Percentiles rank a stretch among this genome's conserved stretches.
Evolutionary conservation across 1,140 invertebrate genomes (phyloP).

Genomic region (Tenebrio molitor): DNA sequence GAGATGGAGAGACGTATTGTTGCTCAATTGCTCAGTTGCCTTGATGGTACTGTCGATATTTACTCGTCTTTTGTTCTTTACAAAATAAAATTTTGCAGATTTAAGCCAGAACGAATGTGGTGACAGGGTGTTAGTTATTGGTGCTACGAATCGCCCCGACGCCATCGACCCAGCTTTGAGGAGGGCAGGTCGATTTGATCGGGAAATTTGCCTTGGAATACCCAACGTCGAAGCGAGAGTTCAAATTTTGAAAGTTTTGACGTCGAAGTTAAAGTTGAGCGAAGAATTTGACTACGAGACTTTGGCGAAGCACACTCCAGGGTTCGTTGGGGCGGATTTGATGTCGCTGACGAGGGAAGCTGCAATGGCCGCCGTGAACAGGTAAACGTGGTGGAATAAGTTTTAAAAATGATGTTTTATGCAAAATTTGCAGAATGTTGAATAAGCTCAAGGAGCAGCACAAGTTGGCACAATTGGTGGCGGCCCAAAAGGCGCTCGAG

Average conservation of each 20-base stretch:
- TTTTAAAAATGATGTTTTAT: background rate
- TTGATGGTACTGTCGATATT: slow-evolving; percentile 78
- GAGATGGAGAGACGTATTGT: slow-evolving; percentile 98
- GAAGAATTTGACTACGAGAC: slow-evolving; percentile 78
- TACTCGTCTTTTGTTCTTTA: too few relatives aligned
- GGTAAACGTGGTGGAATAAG: slow-evolving; percentile 62
- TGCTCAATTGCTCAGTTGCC: slow-evolving; percentile 88
- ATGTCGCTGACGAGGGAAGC: slow-evolving; percentile 89
- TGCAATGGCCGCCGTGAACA: slow-evolving; percentile 87
- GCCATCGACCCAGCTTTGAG: slow-evolving; percentile 93
- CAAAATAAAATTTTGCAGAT: too few relatives aligned
- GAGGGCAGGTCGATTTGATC: slow-evolving; percentile 91
- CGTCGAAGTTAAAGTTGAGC: slow-evolving; percentile 76
- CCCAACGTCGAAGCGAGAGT: slow-evolving; percentile 86
- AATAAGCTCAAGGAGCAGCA: slow-evolving; percentile 58
- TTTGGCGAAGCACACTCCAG: slow-evolving; percentile 90
- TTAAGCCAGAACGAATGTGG: slow-evolving; percentile 74
- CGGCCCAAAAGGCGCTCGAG: slow-evolving; percentile 37
- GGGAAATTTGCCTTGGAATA: slow-evolving; percentile 94
- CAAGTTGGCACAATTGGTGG: slow-evolving; percentile 51
- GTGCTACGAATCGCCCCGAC: slow-evolving; percentile 95
- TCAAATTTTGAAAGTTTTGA: slow-evolving; percentile 81
- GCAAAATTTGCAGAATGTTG: slow-evolving; percentile 53
- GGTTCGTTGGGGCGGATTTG: slow-evolving; percentile 97
- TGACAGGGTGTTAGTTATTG: slow-evolving; percentile 87